phyloP scores from a whole-genome alignment of 1,140 invertebrate genomes.

The Catajapyx aquilonaris region DNA sequence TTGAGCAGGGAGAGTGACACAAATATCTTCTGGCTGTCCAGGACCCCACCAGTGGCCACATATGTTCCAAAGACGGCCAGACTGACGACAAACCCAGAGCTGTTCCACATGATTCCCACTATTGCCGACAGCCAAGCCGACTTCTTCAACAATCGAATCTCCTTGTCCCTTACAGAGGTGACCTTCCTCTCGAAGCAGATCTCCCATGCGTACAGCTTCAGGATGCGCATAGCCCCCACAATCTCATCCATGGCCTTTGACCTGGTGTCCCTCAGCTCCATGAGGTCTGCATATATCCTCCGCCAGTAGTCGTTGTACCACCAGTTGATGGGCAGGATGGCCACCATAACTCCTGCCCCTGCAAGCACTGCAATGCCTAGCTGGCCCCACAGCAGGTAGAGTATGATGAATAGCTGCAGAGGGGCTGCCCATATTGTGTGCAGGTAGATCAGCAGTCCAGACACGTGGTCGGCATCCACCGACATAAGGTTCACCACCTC shows the following conservation, averaged over 20 bases:
- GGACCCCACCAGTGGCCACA: too few species aligned
- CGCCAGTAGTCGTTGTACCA: background rate
- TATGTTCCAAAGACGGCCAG: too few species aligned
- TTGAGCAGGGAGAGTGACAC: too few species aligned
- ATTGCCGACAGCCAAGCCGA: constrained; percentile 16
- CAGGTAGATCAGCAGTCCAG: constrained; percentile 71
- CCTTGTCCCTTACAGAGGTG: constrained; percentile 11
- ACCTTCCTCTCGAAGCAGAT: constrained; percentile 14
- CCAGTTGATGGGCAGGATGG: background rate
- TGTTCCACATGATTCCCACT: constrained; percentile 15
- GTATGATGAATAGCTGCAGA: constrained; percentile 63
- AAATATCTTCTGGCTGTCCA: too few species aligned
- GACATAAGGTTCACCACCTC: constrained; percentile 89
- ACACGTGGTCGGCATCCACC: constrained; percentile 61
- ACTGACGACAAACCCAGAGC: constrained; percentile 16
- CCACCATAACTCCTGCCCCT: background rate
- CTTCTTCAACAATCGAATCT: constrained; percentile 16
- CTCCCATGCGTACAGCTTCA: constrained; percentile 22
- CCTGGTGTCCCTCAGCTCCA: background rate
- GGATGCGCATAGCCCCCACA: constrained; percentile 3
- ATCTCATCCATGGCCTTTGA: constrained; percentile 3
- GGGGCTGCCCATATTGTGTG: constrained; percentile 96
- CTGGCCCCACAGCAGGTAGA: constrained; percentile 77
- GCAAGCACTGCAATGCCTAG: constrained; percentile 14
- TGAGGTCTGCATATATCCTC: background rate